Conservation (phyloP, 2,888 invertebrate genomes). For the Chalcosyrphus nemorum region DNA sequence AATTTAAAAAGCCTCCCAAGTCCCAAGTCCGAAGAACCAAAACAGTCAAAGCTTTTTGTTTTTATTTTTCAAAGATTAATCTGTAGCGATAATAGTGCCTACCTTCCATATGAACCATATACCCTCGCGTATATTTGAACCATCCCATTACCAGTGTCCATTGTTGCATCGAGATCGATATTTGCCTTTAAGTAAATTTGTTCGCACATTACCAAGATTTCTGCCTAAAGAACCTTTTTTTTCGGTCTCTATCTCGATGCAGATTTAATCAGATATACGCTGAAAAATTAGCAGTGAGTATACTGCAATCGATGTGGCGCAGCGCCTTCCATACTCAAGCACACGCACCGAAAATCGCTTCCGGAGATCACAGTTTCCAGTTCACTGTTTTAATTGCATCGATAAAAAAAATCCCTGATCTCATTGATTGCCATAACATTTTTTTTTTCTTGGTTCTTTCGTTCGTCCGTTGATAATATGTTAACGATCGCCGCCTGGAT, state of each 20-base stretch:
- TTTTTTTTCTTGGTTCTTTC: background rate
- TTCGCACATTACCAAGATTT: slow-evolving; percentile 46
- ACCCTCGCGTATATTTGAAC: background rate
- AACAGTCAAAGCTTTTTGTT: background rate
- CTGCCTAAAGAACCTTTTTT: slow-evolving; percentile 45
- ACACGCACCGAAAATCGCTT: slow-evolving; percentile 60
- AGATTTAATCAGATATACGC: slow-evolving; percentile 65
- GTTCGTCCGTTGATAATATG: slow-evolving; percentile 16
- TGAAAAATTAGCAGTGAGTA: slow-evolving; percentile 59
- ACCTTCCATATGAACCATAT: slow-evolving; percentile 6
- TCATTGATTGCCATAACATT: slow-evolving; percentile 28
- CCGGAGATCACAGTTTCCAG: slow-evolving; percentile 62
- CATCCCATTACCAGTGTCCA: slow-evolving; percentile 47
- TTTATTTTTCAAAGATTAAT: slow-evolving; percentile 55
- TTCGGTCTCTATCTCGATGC: slow-evolving; percentile 47
- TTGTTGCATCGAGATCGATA: slow-evolving; percentile 48
- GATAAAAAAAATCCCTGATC: slow-evolving; percentile 34
- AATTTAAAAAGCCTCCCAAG: slow-evolving; percentile 28
- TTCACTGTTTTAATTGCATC: slow-evolving; percentile 51
- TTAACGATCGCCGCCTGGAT: slow-evolving; percentile 22
- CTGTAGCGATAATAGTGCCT: background rate
- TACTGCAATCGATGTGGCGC: slow-evolving; percentile 50
- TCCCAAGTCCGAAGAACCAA: no score
- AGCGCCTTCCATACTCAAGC: slow-evolving; percentile 34
- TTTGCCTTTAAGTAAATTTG: slow-evolving; percentile 65